Conservation (phyloP, 2,888 invertebrate species). For the Noctua fimbriata region DNA sequence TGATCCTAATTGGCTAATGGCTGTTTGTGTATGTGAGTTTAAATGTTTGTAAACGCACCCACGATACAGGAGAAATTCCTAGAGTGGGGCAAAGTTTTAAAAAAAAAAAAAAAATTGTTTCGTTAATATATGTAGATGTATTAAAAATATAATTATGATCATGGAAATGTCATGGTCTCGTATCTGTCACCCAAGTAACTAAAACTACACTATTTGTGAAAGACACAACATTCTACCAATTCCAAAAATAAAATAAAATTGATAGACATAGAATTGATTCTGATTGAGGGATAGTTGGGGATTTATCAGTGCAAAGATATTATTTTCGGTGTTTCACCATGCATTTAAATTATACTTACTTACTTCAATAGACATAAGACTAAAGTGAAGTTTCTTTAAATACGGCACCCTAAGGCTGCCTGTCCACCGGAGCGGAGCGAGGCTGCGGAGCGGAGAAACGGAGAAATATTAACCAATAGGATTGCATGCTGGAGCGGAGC, state of each 20-base stretch:
- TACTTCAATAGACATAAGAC: background rate
- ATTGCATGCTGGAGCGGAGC: no score
- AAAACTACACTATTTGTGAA: background rate
- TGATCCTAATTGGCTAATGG: no score
- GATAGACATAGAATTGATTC: background rate
- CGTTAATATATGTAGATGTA: no score
- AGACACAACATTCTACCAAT: background rate
- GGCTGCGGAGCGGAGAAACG: no score
- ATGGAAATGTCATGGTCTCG: background rate
- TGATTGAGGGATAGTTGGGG: background rate
- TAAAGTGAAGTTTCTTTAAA: background rate
- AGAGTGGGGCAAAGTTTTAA: no score
- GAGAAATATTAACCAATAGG: no score
- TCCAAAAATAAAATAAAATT: background rate
- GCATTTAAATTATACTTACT: background rate
- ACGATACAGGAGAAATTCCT: no score
- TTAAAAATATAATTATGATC: no score
- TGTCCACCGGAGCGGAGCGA: no score
- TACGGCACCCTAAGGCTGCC: slow-evolving; percentile 1
- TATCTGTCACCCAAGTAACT: background rate
- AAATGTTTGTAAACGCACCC: no score
- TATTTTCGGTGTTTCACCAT: background rate
- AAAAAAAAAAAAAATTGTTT: no score
- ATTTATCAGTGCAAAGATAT: background rate
- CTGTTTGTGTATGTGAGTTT: no score